Conservation (phyloP, 2,888 invertebrate species). For the Andricus quercusramuli region DNA sequence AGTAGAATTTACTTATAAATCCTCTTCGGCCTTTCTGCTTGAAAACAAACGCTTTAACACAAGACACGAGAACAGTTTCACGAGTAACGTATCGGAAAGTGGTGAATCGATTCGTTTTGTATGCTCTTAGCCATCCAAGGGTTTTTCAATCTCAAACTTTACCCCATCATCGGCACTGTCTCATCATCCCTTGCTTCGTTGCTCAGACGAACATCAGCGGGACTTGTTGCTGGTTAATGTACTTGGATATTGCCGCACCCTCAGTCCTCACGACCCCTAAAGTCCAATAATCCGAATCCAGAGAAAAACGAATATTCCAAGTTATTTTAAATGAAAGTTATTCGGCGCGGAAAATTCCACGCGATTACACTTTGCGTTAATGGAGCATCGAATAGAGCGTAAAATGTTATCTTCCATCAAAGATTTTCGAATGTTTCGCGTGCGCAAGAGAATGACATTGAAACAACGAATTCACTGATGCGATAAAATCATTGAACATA, state of each 20-base stretch:
- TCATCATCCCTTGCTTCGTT: constrained; percentile 24
- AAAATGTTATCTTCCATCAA: background rate
- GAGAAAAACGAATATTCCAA: background rate
- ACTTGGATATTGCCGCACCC: background rate
- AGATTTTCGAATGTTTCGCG: background rate
- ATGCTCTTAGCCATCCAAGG: constrained; percentile 45
- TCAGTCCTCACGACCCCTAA: background rate
- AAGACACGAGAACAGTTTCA: background rate
- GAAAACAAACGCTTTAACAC: constrained; percentile 7
- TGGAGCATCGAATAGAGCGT: background rate
- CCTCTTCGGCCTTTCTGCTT: background rate
- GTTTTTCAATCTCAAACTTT: constrained; percentile 50
- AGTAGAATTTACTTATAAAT: background rate
- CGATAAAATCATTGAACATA: background rate
- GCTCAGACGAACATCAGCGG: background rate
- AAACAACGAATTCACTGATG: background rate
- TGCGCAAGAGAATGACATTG: background rate
- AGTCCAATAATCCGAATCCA: constrained; percentile 9
- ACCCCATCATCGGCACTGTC: constrained; percentile 34
- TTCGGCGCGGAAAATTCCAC: background rate
- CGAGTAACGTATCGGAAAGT: constrained; percentile 12
- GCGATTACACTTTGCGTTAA: background rate
- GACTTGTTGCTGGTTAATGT: constrained; percentile 18
- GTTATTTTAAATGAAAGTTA: constrained; percentile 14
- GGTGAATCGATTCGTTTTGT: constrained; percentile 53